phyloP scores from a whole-genome alignment of 2,888 invertebrate species.

The Steromphala cineraria region DNA sequence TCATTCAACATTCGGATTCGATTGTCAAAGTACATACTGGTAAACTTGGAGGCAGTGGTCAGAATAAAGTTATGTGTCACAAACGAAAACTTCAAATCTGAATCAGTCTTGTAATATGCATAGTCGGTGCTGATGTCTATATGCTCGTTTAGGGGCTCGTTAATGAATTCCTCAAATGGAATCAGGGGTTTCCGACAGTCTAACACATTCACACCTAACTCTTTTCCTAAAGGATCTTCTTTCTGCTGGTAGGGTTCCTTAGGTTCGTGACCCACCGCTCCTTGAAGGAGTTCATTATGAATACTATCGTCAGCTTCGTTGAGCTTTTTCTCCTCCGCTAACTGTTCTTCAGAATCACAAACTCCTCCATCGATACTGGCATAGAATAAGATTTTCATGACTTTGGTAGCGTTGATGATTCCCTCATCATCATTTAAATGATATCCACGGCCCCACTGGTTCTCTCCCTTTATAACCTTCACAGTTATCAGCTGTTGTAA shows the following conservation, averaged over 20 bases:
- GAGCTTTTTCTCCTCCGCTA: slow-evolving; percentile 65
- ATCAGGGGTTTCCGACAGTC: slow-evolving; percentile 90
- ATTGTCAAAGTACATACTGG: slow-evolving; percentile 94
- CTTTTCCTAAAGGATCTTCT: slow-evolving; percentile 79
- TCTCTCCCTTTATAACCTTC: slow-evolving; percentile 81
- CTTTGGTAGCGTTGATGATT: slow-evolving; percentile 89
- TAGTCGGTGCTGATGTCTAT: slow-evolving; percentile 96
- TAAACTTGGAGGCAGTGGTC: slow-evolving; percentile 92
- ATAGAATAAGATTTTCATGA: slow-evolving; percentile 85
- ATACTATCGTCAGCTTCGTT: slow-evolving; percentile 48
- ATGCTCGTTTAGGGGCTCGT: slow-evolving; percentile 92
- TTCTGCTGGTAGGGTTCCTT: slow-evolving; percentile 69
- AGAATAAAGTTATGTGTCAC: slow-evolving; percentile 93
- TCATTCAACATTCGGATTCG: slow-evolving; percentile 96
- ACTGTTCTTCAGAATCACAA: slow-evolving; percentile 63
- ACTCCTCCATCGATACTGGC: slow-evolving; percentile 89
- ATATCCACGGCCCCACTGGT: slow-evolving; percentile 78
- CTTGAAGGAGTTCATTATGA: slow-evolving; percentile 62
- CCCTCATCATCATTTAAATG: slow-evolving; percentile 89
- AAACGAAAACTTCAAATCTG: slow-evolving; percentile 81
- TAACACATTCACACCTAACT: slow-evolving; percentile 85
- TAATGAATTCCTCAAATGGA: slow-evolving; percentile 93
- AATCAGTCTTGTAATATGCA: slow-evolving; percentile 84
- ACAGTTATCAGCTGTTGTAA: slow-evolving; percentile 92
- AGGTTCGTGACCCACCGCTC: slow-evolving; percentile 69